These are phyloP conservation scores for Sipha flava DNA, from an alignment of 1,140 invertebrate species.

Conservation along the genomic window DNA sequence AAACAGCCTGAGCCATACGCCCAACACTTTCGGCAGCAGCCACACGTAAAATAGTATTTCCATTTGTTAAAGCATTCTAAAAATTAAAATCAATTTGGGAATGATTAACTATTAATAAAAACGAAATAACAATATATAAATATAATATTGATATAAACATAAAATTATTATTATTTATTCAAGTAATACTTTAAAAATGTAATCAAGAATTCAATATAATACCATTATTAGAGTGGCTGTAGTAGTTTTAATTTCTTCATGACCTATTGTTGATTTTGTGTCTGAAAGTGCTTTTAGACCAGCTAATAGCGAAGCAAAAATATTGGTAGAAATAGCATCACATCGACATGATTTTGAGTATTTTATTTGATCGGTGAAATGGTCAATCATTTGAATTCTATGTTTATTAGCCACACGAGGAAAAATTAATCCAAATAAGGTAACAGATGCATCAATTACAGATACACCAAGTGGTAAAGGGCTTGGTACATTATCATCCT, in stretches of 20 bases:
- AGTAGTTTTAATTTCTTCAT: constrained; percentile 81
- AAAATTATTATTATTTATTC: not conserved
- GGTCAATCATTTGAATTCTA: constrained; percentile 89
- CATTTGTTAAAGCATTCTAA: constrained; percentile 67
- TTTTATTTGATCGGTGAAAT: constrained; percentile 90
- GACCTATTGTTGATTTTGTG: constrained; percentile 72
- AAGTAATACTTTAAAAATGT: not conserved
- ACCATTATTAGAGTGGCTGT: constrained; percentile 71
- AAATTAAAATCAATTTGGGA: constrained; percentile 36
- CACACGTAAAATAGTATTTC: constrained; percentile 78
- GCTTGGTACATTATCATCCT: constrained; percentile 61
- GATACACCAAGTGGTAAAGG: constrained; percentile 92
- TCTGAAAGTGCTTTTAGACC: constrained; percentile 83
- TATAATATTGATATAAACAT: not conserved
- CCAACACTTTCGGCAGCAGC: constrained; percentile 79
- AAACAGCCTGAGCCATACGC: constrained; percentile 77
- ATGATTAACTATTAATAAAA: not conserved
- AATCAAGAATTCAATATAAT: not conserved
- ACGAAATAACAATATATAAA: not conserved
- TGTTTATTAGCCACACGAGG: constrained; percentile 91
- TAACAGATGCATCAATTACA: constrained; percentile 89
- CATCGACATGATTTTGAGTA: constrained; percentile 84
- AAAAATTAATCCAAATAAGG: constrained; percentile 88
- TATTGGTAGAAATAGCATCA: constrained; percentile 94
- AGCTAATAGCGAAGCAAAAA: constrained; percentile 85